A percentile compares a stretch with the other conserved stretches of the same genome.
Evolutionary conservation across 2,113 vertebrate species (phyloP).

Genomic region (Chinchilla lanigera): DNA sequence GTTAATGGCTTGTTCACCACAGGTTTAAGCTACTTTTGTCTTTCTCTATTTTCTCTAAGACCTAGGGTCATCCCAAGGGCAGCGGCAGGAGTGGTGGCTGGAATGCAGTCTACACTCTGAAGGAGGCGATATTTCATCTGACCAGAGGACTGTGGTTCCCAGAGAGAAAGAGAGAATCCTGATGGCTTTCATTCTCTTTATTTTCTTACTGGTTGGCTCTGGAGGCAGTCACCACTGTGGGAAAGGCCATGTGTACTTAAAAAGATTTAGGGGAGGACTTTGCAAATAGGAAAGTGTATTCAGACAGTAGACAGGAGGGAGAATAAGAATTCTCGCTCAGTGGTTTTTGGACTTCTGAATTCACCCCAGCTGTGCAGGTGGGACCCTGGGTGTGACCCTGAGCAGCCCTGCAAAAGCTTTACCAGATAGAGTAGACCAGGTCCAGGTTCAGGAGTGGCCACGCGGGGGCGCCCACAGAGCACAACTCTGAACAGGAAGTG

Average conservation of each 20-base stretch:
- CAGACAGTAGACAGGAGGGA: neutral
- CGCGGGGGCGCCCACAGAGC: neutral
- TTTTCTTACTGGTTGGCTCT: neutral
- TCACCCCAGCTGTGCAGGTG: neutral
- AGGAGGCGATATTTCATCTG: neutral
- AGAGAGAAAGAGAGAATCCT: neutral
- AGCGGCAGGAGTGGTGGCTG: neutral
- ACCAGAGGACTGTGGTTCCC: neutral
- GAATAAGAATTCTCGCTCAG: neutral
- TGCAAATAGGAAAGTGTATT: neutral
- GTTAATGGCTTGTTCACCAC: neutral
- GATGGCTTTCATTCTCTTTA: neutral
- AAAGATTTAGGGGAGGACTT: neutral
- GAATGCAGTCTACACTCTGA: neutral
- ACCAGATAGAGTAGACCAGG: neutral
- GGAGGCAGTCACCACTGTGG: neutral
- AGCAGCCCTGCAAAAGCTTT: neutral
- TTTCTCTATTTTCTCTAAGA: neutral
- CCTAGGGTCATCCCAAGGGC: neutral
- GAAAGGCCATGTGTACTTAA: neutral
- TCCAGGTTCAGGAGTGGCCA: neutral
- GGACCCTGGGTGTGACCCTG: neutral
- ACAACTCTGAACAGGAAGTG: neutral
- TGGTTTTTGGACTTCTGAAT: neutral
- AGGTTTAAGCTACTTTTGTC: neutral